Base-by-base conservation (phyloP, 2,888 invertebrate genomes). In the Horisme vitalbata region DNA sequence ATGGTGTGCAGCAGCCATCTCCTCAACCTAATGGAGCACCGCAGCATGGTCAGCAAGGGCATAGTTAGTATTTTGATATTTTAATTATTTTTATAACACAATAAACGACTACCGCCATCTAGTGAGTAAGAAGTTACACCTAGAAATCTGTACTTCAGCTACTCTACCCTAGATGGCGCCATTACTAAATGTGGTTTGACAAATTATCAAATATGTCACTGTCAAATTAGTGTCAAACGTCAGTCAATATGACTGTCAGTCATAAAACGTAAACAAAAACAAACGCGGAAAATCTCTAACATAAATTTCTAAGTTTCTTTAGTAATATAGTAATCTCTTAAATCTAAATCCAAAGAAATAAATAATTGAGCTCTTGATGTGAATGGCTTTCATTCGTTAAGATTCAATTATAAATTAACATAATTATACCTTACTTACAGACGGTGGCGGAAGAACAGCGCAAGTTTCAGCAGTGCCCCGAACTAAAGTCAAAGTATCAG, bases 401-500 rank as follows among this genome's bases (percentile, higher is more conserved):
- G n/a, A n/a, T n/a, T n/a, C n/a, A n/a, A n/a, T n/a, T n/a, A n/a
- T n/a, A n/a, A n/a, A n/a, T n/a, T n/a, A n/a, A n/a, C n/a, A n/a
- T n/a, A n/a, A n/a, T n/a, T n/a, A n/a, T n/a, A n/a, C n/a, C n/a
- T n/a, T n/a, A 11, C 10, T 28, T 44, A 36, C 44, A 49, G 49
- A 43, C 80, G 90, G n/a, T n/a, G n/a, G 86, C 56, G 92, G 92
- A 12, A 83, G 92, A 71, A 95, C 96, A 5, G 95, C 95, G 28
- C 95, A 96, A 84, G 95, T 96, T 20, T 95, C 96, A 37, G 95
- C 95, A 2, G 96, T 96, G 27, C 96, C 96, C 5, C 91, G 96
- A 65, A 95, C 95, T 0, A 96, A 96, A 85, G 94, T 96, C 20
- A 97, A 97, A 88, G 95, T 96, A 14, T 96, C 96, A 4, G 96